Evolutionary conservation across 2,797 vertebrate species (phyloP), one percentile per base, ranked within the genome.

Genomic region (Hippocampus kuda): DNA sequence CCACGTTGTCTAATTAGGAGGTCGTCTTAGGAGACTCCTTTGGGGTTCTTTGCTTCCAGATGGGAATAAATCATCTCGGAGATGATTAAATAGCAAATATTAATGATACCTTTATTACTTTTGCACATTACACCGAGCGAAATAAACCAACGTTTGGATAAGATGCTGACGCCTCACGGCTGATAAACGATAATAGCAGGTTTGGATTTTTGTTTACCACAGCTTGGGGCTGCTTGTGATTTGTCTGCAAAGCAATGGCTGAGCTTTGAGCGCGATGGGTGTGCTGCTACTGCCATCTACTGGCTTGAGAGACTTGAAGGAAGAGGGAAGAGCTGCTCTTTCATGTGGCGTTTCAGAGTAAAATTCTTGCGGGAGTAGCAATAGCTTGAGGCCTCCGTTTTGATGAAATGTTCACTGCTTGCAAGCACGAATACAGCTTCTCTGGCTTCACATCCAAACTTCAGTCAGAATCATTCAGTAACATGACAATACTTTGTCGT

Each of bases 221-320:
- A 65, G 69, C 77, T 78, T 75, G 71, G 71, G 70, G 73, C 76
- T 67, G 66, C 70, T 70, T 74, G 66, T 78, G 70, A 64, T 77
- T 70, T 77, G 51, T 67, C 72, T 77, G 42, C 66, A 59, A 75
- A 73, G 70, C 12, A 72, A 51, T 71, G 64, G 26, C 18, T 63
- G 15, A 41, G 34, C 65, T 65, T 71, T 79, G 66, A 38, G 48
- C 67, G 68, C 65, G 68, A 68, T 82, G 85, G 69, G 69, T 83
- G 85, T 81, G 80, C 76, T 85, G 74, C 86, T 90, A 87, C 87
- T 88, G 88, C 87, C 89, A 82, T 80, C 89, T 90, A 73, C 75
- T 84, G 88, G 44, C 67, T 59, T 63, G 62, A 30, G 9, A 72
- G 67, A 53, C 51, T 53, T 41, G 20, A 41, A 67, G 49, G 44